phyloP scores from a whole-genome alignment of 2,113 vertebrate species.

The Mesembrinibis cayennensis region DNA sequence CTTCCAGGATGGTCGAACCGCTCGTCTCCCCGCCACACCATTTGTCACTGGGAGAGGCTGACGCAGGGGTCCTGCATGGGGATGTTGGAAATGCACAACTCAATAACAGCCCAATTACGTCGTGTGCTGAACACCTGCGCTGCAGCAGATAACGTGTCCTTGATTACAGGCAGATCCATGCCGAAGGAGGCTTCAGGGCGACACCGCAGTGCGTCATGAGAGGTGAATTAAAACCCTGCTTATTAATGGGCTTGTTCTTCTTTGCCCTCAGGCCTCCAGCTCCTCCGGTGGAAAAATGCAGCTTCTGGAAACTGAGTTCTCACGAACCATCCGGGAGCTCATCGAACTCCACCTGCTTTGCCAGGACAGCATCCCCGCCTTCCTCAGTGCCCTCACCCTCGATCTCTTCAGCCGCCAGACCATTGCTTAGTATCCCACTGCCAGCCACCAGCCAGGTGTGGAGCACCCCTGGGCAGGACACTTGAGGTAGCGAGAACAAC shows the following conservation, averaged over 20 bases:
- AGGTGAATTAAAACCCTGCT: neutral
- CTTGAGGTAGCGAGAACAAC: neutral
- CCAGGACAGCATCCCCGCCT: slow-evolving; percentile 96
- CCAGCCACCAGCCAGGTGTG: neutral
- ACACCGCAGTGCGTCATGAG: accelerated
- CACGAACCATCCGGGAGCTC: slow-evolving; percentile 82
- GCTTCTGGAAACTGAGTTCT: slow-evolving; percentile 93
- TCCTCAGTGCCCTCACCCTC: slow-evolving; percentile 92
- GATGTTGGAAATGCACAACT: neutral
- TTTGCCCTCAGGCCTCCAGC: slow-evolving; percentile 69
- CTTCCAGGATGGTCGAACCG: neutral
- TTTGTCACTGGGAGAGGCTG: neutral
- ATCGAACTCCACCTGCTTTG: slow-evolving; percentile 89
- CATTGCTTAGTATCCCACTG: slow-evolving; percentile 51
- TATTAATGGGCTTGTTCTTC: neutral
- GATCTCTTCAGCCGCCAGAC: slow-evolving; percentile 97
- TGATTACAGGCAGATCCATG: neutral
- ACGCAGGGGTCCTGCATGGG: neutral
- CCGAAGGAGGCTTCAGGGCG: neutral
- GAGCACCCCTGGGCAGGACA: neutral
- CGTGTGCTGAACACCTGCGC: neutral
- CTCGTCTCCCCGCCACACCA: neutral
- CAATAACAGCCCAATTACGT: neutral
- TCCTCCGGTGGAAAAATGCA: slow-evolving; percentile 85
- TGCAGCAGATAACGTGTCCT: neutral